Base-by-base conservation (phyloP, 2,797 vertebrate species). In the Alcedo atthis region DNA sequence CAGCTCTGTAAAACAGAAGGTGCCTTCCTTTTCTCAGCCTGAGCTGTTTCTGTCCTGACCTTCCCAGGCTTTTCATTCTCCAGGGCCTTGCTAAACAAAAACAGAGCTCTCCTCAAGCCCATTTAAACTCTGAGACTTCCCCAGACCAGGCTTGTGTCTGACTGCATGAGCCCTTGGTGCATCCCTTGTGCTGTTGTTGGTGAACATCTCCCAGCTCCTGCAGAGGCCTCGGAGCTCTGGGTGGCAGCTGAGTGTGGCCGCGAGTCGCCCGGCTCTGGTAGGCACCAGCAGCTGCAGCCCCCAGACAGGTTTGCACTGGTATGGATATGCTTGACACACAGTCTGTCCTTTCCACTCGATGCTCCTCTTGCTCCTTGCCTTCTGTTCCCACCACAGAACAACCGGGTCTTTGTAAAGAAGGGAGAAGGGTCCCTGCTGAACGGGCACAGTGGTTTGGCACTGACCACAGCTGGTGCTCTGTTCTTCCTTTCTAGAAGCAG, bases 201-300 rank as follows among this genome's bases (percentile, higher is more conserved):
- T 53, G 61, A 70, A 10, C 22, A 25, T 45, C 12, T 79, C 67
- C 80, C 75, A 76, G 17, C 32, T 86, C 24, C 24, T 89, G 7
- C 51, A 63, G 55, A 73, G 32, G 16, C 10, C 66, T 48, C 67
- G 79, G 49, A 81, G 24, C 32, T 81, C 66, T 75, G 3, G 3
- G 43, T 17, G 66, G 19, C 19, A 79, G 10, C 15, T 74, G 0
- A 19, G 21, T 62, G 33, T 84, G 84, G 28, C 21, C 14, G 13
- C 9, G 17, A 33, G 19, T 81, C 9, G 16, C 9, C 42, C 25
- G 8, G 11, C 75, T 30, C 11, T 0, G 0, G 53, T 16, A 30
- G 33, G 70, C 21, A 26, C 10, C 24, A 76, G 24, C 76, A 75
- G 33, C 15, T 91, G 71, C 33, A 61, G 20, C 2, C 15, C 5